Base-by-base conservation (phyloP, 2,797 vertebrate species). In the Anabacerthia variegaticeps region DNA sequence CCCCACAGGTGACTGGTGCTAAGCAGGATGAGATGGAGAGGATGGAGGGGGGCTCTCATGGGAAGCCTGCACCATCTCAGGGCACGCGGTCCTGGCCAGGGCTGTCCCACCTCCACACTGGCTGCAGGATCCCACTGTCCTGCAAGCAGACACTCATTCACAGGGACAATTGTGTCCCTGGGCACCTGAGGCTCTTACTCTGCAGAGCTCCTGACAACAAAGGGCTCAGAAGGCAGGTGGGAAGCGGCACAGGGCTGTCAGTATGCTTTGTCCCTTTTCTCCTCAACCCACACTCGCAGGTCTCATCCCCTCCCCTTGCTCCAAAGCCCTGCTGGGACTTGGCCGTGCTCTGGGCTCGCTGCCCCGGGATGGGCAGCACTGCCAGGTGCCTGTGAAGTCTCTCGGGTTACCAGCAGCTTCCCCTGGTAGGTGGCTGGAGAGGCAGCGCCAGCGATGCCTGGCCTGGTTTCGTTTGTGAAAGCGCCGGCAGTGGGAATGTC, bases 381-480 rank as follows among this genome's bases (percentile, higher is more conserved):
- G 79, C 89, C 84, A 84, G 88, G 85, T 34, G 46, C 46, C 87
- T 39, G 63, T 6, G 3, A 41, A 22, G 58, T 62, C 51, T 76
- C 80, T 90, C 75, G 6, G 82, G 75, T 77, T 93, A 85, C 94
- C 74, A 43, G 41, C 17, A 24, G 61, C 79, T 85, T 74, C 48
- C 69, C 67, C 73, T 26, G 52, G 65, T 67, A 73, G 69, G 83
- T 49, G 76, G 69, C 68, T 58, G 81, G 17, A 61, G 39, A 80
- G 69, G 76, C 10, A 27, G 67, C 2, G 14, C 74, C 27, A 20
- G 56, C 0, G 20, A 79, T 88, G 94, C 91, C 91, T 61, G 95
- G 73, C 89, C 90, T 80, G 68, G n/a, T 84, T 95, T 85, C 85
- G 55, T 96, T 92, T 94, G 79, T 97, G 78, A 91, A 72, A 66